Conservation (phyloP, 2,113 vertebrate genomes). For the Xyliphius kryptos region DNA sequence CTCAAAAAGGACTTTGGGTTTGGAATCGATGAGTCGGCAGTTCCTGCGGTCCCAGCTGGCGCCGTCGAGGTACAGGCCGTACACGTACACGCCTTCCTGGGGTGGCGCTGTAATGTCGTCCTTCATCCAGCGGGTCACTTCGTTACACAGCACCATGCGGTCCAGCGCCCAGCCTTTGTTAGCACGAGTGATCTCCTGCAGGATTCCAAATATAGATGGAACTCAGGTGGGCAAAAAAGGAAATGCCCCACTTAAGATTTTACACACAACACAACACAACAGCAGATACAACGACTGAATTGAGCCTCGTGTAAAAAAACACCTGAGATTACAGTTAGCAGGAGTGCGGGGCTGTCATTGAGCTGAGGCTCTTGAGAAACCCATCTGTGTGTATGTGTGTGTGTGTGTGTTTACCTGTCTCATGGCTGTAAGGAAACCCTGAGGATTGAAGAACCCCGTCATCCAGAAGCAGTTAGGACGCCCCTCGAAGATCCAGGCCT, state of each 20-base stretch:
- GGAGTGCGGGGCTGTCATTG: no score
- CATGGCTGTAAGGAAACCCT: slow-evolving; percentile 79
- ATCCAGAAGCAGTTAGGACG: slow-evolving; percentile 75
- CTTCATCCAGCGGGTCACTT: slow-evolving; percentile 76
- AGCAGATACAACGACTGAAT: no score
- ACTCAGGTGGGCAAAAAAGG: no score
- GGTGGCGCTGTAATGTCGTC: slow-evolving; percentile 69
- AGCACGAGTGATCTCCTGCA: slow-evolving; percentile 71
- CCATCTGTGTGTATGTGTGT: no score
- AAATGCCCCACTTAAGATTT: no score
- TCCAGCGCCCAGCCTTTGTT: slow-evolving; percentile 78
- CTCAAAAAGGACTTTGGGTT: slow-evolving; percentile 63
- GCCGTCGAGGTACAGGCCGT: slow-evolving; percentile 73
- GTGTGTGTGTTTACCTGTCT: no score
- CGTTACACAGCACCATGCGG: slow-evolving; percentile 67
- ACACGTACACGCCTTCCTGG: slow-evolving; percentile 66
- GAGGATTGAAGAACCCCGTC: slow-evolving; percentile 79
- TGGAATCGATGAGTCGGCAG: not conserved
- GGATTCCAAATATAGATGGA: no score
- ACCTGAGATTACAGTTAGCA: no score
- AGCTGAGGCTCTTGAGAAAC: no score
- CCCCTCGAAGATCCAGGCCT: slow-evolving; percentile 63
- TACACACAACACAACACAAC: no score
- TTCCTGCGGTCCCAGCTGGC: slow-evolving; percentile 66
- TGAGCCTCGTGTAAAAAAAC: no score